Conservation (phyloP, 1,140 invertebrate genomes). For the Diabrotica undecimpunctata region DNA sequence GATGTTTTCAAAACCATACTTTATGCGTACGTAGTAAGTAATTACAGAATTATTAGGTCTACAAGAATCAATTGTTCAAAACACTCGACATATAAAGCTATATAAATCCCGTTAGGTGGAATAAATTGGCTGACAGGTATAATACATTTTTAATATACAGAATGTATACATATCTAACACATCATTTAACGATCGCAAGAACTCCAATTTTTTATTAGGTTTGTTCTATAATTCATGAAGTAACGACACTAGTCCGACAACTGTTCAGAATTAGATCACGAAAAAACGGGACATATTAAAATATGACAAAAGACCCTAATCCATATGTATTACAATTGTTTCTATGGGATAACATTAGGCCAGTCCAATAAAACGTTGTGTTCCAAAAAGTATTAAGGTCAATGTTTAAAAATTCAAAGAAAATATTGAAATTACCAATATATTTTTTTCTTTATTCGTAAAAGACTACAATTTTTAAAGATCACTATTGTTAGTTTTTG, state of each 20-base stretch:
- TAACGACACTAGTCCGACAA: slow-evolving; percentile 12
- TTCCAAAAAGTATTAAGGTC: no score
- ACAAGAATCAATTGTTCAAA: no score
- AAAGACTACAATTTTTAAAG: no score
- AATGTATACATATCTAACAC: slow-evolving; percentile 10
- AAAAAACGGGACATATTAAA: slow-evolving; percentile 14
- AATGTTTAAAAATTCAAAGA: no score
- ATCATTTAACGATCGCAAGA: slow-evolving; percentile 13
- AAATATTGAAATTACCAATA: no score
- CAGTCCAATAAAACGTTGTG: neutral
- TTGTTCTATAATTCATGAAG: slow-evolving; percentile 17
- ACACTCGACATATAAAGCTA: no score
- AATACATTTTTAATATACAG: neutral
- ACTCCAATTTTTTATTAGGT: slow-evolving; percentile 5
- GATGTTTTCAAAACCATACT: no score
- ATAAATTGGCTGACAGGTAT: neutral
- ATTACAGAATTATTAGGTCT: no score
- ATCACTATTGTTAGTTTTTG: no score
- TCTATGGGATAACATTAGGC: neutral
- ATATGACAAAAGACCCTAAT: slow-evolving; percentile 17
- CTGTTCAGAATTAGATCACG: slow-evolving; percentile 15
- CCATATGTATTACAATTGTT: slow-evolving; percentile 20
- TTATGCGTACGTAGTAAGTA: no score
- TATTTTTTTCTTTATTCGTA: no score
- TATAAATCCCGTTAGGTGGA: no score